phyloP scores from a whole-genome alignment of 2,113 vertebrate species.

The Jaculus jaculus region DNA sequence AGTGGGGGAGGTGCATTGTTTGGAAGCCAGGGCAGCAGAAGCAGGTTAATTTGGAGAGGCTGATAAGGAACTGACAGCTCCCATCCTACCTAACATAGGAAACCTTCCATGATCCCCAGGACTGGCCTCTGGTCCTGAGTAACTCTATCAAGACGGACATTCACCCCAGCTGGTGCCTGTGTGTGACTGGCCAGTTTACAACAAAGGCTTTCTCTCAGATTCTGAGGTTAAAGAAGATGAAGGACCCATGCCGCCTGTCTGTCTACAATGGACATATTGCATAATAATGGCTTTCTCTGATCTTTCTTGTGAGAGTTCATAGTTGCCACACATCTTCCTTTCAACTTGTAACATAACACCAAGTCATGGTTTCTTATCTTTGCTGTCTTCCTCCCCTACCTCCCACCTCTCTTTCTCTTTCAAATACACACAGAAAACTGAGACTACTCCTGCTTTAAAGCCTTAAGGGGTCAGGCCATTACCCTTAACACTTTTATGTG shows the following conservation, averaged over 20 bases:
- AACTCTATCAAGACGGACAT: background rate
- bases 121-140: background rate
- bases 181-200: background rate
- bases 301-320: conserved; percentile 52
- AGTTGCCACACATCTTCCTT: conserved; percentile 44
- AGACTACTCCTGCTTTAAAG: background rate
- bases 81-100: background rate
- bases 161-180: background rate
- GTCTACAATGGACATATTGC: conserved; percentile 63
- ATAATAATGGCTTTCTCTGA: conserved; percentile 61
- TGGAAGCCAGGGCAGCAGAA: background rate
- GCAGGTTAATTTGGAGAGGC: background rate
- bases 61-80: background rate
- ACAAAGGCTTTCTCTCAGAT: conserved; percentile 63
- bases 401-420: background rate
- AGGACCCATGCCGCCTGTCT: conserved; percentile 63
- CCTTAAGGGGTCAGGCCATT: background rate
- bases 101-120: background rate
- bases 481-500: background rate
- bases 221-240: conserved; percentile 62
- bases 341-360: conserved; percentile 70
- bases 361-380: conserved; percentile 51
- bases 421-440: background rate
- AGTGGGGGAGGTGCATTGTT: background rate
- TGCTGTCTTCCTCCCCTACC: background rate